Evolutionary conservation across 2,797 vertebrate genomes (phyloP).

Genomic region (Malacoraja senta): DNA sequence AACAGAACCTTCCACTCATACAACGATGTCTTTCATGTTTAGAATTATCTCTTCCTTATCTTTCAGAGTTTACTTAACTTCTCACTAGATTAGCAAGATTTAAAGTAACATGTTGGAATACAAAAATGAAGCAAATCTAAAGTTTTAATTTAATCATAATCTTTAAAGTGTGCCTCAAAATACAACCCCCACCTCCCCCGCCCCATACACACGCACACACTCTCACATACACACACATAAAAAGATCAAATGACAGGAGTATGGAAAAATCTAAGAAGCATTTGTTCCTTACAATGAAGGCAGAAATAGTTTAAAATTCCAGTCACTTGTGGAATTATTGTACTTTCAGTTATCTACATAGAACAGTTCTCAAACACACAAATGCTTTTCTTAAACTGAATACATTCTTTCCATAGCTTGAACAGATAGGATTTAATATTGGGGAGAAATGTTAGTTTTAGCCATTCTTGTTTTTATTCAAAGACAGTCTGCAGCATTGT

Average conservation of each 20-base stretch:
- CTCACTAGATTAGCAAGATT: neutral
- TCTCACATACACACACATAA: neutral
- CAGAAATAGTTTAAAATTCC: constrained; percentile 12
- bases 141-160: neutral
- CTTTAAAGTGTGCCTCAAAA: neutral
- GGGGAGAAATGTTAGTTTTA: neutral
- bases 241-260: neutral
- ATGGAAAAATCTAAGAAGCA: neutral
- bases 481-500: neutral
- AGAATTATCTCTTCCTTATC: neutral
- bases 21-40: neutral
- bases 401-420: constrained; percentile 12
- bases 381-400: constrained; percentile 4
- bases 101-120: neutral
- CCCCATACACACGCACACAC: too few species aligned
- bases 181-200: too few species aligned
- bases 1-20: neutral
- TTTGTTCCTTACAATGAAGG: neutral
- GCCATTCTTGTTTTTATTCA: neutral
- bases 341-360: constrained; percentile 21
- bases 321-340: constrained; percentile 22
- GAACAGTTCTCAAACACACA: constrained; percentile 33
- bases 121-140: neutral
- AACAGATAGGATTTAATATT: constrained; percentile 18
- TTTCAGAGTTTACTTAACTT: neutral